Base-by-base conservation (phyloP, 2,113 vertebrate genomes). In the Xyrauchen texanus region DNA sequence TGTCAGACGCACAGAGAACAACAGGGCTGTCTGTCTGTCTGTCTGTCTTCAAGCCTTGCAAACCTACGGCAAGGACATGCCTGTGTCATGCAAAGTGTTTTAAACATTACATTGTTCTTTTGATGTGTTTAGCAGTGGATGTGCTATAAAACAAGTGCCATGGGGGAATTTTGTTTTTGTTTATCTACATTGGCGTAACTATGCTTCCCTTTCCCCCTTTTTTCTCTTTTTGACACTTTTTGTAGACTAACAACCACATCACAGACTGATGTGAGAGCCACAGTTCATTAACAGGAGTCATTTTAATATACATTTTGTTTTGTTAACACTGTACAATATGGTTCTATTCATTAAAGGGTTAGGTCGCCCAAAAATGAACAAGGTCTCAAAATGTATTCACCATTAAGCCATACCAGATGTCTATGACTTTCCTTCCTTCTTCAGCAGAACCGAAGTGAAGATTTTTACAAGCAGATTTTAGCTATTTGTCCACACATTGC, bases 241-340 rank as follows among this genome's bases (percentile, higher is more conserved):
- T 42, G 45, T 77, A 89, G 77, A 76, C 84, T 84, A 88, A 90
- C 82, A 87, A 86, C 86, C 87, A 82, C 70, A 78, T 62, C 60
- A 82, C 77, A 79, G 42, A 79, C 58, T 82, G 83, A 34, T 34
- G 21, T 34, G 21, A 87, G 86, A 88, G 80, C 86, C 87, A 89
- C 81, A 76, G 87, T 90, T 86, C 87, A 91, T 91, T 88, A 91
- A 81, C 73, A 82, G 91, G 88, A 34, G 21, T 34, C 21, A 34
- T 34, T 34, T 34, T 34, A 34, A 34, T 34, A 34, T 34, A 34
- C 1, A 34, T 34, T 1, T 34, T 34, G 21, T 34, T 34, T 34
- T 34, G 3, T 34, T 34, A 34, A 1, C 21, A 34, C 21, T 34
- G 21, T 34, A 34, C 21, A 34, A 34, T 34, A 34, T 34, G 21